Evolutionary conservation across 2,113 vertebrate genomes (phyloP).

Genomic region (Campylomormyrus tamandua): DNA sequence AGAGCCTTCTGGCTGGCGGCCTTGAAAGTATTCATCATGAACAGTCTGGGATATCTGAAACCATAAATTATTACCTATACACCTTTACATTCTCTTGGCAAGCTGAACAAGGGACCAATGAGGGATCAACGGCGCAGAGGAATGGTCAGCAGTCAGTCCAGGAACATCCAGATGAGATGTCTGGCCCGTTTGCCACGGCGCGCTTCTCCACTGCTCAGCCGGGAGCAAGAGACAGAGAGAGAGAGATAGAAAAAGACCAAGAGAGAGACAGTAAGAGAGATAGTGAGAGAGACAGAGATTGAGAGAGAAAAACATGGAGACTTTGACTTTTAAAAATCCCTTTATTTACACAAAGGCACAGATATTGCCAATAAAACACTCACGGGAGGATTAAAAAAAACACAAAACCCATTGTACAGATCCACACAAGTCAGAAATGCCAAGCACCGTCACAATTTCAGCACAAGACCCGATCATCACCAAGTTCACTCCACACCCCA

Average conservation of each 20-base stretch:
- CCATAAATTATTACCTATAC: slow-evolving; percentile 10
- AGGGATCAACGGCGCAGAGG: slow-evolving; percentile 10
- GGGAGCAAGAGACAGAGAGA: background rate
- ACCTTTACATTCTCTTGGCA: background rate
- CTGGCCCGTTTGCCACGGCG: slow-evolving; percentile 15
- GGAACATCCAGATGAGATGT: slow-evolving; percentile 32
- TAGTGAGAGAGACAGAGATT: background rate
- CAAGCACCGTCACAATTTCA: background rate
- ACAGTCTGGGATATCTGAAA: background rate
- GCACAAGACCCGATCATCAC: background rate
- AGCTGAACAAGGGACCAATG: background rate
- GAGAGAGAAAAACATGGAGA: background rate
- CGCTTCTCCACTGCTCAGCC: background rate
- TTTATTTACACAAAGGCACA: background rate
- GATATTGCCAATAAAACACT: background rate
- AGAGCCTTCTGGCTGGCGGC: background rate
- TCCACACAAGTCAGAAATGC: background rate
- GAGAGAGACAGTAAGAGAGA: background rate
- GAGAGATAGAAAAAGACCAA: background rate
- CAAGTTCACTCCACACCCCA: background rate
- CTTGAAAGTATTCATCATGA: background rate
- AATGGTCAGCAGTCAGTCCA: slow-evolving; percentile 24
- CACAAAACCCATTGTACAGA: background rate
- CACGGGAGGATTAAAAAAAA: background rate
- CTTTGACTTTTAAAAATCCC: background rate